These are phyloP conservation scores for Lepidurus couesii DNA, from an alignment of 1,140 invertebrate genomes.

Conservation along the genomic window DNA sequence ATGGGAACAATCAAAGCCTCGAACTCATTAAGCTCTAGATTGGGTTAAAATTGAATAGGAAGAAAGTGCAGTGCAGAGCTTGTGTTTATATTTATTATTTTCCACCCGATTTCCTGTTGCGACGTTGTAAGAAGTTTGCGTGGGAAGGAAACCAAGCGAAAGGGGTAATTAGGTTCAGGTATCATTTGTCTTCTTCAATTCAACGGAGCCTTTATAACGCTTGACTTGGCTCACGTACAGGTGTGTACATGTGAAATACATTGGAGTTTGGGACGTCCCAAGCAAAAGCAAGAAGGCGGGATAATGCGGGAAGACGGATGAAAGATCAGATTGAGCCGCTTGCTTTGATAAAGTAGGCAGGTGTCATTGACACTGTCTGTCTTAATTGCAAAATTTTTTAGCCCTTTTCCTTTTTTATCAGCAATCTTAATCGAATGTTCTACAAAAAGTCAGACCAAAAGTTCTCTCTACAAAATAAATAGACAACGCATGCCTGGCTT, in stretches of 20 bases:
- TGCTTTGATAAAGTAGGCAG: slow-evolving; percentile 2
- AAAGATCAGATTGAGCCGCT: neutral
- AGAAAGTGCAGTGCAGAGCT: neutral
- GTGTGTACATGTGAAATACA: neutral
- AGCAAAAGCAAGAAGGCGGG: neutral
- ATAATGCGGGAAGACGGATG: slow-evolving; percentile 3
- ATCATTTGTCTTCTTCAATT: neutral
- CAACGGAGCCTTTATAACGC: neutral
- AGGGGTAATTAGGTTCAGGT: neutral
- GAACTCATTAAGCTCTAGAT: neutral
- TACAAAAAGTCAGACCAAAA: too few relatives aligned
- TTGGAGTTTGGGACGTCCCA: neutral
- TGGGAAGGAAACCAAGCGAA: neutral
- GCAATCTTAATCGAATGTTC: too few relatives aligned
- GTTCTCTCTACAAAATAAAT: too few relatives aligned
- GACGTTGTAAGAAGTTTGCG: neutral
- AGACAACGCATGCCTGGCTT: too few relatives aligned
- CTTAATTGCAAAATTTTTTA: neutral
- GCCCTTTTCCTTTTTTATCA: neutral
- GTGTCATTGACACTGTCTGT: neutral
- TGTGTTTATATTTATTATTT: neutral
- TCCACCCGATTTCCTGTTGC: neutral
- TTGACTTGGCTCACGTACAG: neutral
- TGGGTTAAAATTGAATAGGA: neutral
- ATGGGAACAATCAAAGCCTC: neutral